phyloP scores from a whole-genome alignment of 2,113 vertebrate genomes.

The Stigmatopora argus region DNA sequence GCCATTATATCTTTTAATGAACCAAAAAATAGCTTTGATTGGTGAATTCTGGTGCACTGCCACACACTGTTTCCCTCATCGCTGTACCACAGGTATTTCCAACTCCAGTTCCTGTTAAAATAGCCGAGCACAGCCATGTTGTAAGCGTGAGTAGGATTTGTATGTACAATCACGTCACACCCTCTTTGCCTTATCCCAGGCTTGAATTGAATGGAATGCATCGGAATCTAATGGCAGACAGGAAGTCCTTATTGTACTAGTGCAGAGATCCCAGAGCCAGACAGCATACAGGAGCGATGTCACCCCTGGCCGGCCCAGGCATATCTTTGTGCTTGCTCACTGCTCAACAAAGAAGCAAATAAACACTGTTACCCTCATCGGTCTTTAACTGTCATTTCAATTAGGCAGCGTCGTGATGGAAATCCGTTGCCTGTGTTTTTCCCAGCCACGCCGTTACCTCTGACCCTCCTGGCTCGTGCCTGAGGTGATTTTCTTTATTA shows the following conservation, averaged over 20 bases:
- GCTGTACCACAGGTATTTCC: slow-evolving; percentile 6
- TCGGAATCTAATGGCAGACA: slow-evolving; percentile 72
- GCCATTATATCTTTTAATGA: neutral
- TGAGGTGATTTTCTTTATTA: slow-evolving; percentile 69
- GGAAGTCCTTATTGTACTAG: slow-evolving; percentile 84
- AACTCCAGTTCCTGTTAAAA: slow-evolving; percentile 25
- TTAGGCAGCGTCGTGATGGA: slow-evolving; percentile 70
- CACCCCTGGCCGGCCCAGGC: slow-evolving; percentile 65
- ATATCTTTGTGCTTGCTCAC: slow-evolving; percentile 83
- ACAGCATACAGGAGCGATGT: slow-evolving; percentile 74
- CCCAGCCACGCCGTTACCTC: slow-evolving; percentile 69
- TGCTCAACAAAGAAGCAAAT: slow-evolving; percentile 81
- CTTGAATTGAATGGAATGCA: slow-evolving; percentile 46
- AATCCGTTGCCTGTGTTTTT: slow-evolving; percentile 50
- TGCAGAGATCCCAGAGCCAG: slow-evolving; percentile 76
- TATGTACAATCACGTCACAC: slow-evolving; percentile 39
- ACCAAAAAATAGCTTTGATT: neutral
- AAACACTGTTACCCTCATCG: slow-evolving; percentile 72
- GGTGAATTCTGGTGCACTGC: neutral
- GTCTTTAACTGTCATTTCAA: slow-evolving; percentile 82
- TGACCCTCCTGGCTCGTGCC: slow-evolving; percentile 57
- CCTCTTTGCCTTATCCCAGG: slow-evolving; percentile 39
- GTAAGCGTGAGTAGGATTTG: slow-evolving; percentile 41
- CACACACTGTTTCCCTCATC: neutral
- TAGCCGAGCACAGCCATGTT: slow-evolving; percentile 25